A percentile compares a stretch with the other conserved stretches of the same genome.
Evolutionary conservation across 2,113 vertebrate species (phyloP).

Genomic region (Sakesphorus luctuosus): DNA sequence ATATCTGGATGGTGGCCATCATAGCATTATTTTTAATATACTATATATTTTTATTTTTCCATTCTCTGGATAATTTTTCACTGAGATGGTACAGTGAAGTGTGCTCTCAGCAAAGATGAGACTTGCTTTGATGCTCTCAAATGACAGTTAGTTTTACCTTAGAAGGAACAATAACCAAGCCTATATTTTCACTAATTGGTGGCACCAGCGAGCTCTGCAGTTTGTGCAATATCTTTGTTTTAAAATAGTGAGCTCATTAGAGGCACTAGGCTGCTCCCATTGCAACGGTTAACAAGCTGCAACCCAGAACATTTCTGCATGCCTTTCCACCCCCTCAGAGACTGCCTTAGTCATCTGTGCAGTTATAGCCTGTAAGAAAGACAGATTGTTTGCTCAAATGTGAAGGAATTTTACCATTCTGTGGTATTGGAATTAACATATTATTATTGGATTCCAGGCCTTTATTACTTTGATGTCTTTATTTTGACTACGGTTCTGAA

Average conservation of each 20-base stretch:
- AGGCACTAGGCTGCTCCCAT: slow-evolving; percentile 31
- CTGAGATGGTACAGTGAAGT: background rate
- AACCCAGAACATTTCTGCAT: slow-evolving; percentile 46
- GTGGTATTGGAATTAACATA: slow-evolving; percentile 59
- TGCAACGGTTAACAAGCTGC: slow-evolving; percentile 59
- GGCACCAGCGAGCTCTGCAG: background rate
- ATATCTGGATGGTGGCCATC: background rate
- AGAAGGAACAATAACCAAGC: slow-evolving; percentile 28
- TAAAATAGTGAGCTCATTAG: slow-evolving; percentile 54
- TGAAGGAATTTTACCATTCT: slow-evolving; percentile 58
- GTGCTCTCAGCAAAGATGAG: background rate
- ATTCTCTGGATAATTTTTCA: background rate
- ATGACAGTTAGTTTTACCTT: slow-evolving; percentile 37
- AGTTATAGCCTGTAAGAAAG: slow-evolving; percentile 31
- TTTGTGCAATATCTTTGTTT: slow-evolving; percentile 56
- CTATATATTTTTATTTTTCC: background rate
- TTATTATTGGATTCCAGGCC: slow-evolving; percentile 55
- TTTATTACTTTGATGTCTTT: slow-evolving; percentile 48
- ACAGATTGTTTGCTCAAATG: slow-evolving; percentile 54
- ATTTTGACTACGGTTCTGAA: slow-evolving; percentile 51
- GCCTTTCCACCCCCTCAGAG: slow-evolving; percentile 60
- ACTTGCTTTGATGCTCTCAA: slow-evolving; percentile 40
- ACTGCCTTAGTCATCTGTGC: slow-evolving; percentile 51
- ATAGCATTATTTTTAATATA: background rate
- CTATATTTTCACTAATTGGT: slow-evolving; percentile 43